A percentile compares a stretch with the other conserved stretches of the same genome.
These are phyloP conservation scores for Carassius auratus DNA, from an alignment of 2,113 vertebrate species.

Conservation along the genomic window DNA sequence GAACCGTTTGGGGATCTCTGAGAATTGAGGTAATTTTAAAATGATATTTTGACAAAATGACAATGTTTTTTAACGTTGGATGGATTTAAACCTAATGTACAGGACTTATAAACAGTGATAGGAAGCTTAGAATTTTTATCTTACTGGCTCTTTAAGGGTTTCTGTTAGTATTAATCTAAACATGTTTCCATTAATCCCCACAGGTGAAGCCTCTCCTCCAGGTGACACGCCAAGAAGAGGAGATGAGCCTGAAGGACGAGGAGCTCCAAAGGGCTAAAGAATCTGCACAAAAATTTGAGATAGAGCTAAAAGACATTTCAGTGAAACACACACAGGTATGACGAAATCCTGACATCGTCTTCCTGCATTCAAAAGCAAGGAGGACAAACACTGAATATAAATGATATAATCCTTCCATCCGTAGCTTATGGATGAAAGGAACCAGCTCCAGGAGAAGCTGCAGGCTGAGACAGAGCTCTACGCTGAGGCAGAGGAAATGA, in stretches of 20 bases:
- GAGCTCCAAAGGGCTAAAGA: slow-evolving; percentile 82
- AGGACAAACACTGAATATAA: neutral
- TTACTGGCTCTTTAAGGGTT: neutral
- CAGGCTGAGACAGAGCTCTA: slow-evolving; percentile 88
- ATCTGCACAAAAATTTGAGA: slow-evolving; percentile 77
- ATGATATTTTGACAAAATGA: too few species aligned
- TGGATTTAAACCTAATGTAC: too few species aligned
- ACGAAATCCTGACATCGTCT: neutral
- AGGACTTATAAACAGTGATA: too few species aligned
- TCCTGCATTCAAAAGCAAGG: neutral
- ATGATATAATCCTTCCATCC: neutral
- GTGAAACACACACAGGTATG: slow-evolving; percentile 83
- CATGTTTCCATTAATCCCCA: neutral
- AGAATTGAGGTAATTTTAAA: too few species aligned
- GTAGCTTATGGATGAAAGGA: slow-evolving; percentile 84
- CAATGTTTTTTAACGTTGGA: too few species aligned
- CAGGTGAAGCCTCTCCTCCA: slow-evolving; percentile 89
- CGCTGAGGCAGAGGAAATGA: slow-evolving; percentile 87
- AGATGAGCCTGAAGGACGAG: slow-evolving; percentile 87
- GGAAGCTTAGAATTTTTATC: too few species aligned
- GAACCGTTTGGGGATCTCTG: too few species aligned
- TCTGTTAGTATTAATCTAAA: neutral
- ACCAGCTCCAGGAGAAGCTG: slow-evolving; percentile 83
- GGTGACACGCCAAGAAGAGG: slow-evolving; percentile 88
- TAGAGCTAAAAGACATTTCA: slow-evolving; percentile 81